These are phyloP conservation scores for Ailurus styani DNA, from an alignment of 2,113 vertebrate species.

Conservation along the genomic window DNA sequence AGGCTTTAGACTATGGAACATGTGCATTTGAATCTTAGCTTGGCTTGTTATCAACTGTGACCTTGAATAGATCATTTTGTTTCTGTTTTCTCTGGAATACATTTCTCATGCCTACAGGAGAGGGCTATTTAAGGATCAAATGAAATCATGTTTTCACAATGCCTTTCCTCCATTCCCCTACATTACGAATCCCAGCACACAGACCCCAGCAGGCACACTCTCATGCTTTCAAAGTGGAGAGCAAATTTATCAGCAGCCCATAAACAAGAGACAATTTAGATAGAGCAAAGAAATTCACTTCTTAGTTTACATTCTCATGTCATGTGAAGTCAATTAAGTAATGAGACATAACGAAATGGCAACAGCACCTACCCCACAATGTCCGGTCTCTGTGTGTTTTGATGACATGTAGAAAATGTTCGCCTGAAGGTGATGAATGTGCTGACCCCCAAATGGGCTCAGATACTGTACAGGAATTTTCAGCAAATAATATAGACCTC, in stretches of 20 bases:
- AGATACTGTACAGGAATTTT: background rate
- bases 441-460: background rate
- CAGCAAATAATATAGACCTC: background rate
- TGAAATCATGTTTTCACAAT: conserved; percentile 24
- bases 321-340: conserved; percentile 13
- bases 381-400: background rate
- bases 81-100: background rate
- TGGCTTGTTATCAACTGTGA: background rate
- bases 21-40: background rate
- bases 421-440: background rate
- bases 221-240: conserved; percentile 22
- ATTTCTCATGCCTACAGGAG: background rate
- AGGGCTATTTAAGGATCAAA: conserved; percentile 47
- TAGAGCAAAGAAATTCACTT: background rate
- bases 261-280: conserved; percentile 2
- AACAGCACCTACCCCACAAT: background rate
- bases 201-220: background rate
- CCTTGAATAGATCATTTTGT: conserved; percentile 24
- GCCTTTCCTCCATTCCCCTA: background rate
- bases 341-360: background rate
- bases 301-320: background rate
- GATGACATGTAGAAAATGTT: background rate
- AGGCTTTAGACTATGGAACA: background rate
- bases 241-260: conserved; percentile 38
- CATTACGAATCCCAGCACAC: conserved; percentile 17